Conservation (phyloP, 1,140 invertebrate species). For the Charaxes varanes region DNA sequence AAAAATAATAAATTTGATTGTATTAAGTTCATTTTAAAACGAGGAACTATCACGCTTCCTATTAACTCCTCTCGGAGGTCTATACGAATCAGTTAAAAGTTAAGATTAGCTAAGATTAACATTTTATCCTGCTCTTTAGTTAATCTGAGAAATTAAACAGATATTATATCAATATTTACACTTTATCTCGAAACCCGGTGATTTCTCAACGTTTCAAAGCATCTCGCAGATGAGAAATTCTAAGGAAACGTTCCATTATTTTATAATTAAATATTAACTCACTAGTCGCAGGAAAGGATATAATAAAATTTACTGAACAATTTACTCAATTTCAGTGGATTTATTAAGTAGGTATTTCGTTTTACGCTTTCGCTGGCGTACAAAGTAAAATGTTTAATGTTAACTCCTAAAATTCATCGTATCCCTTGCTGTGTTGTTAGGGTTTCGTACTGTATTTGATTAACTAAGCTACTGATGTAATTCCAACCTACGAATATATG, state of each 20-base stretch:
- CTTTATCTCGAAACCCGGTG: conserved; percentile 7
- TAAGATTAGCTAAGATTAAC: too few species aligned
- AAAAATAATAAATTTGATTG: too few species aligned
- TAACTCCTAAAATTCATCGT: too few species aligned
- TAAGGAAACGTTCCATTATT: conserved; percentile 15
- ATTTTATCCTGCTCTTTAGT: conserved; percentile 51
- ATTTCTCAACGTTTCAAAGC: conserved; percentile 9
- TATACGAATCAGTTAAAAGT: too few species aligned
- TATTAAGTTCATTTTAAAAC: too few species aligned
- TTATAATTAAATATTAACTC: conserved; percentile 20
- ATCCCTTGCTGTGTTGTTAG: too few species aligned
- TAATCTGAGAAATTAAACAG: conserved; percentile 51
- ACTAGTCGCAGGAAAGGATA: conserved; percentile 20
- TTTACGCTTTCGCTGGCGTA: not conserved
- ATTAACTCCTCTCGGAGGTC: too few species aligned
- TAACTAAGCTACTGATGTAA: too few species aligned
- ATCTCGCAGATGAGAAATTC: conserved; percentile 10
- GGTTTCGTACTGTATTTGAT: too few species aligned
- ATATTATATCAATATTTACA: conserved; percentile 32
- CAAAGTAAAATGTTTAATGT: too few species aligned
- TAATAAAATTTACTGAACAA: conserved; percentile 21
- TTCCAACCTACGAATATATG: too few species aligned
- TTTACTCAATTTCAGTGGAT: conserved; percentile 5
- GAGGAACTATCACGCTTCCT: too few species aligned
- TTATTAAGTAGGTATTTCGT: conserved; percentile 17